Evolutionary conservation across 2,797 vertebrate genomes (phyloP).

Genomic region (Peromyscus eremicus): DNA sequence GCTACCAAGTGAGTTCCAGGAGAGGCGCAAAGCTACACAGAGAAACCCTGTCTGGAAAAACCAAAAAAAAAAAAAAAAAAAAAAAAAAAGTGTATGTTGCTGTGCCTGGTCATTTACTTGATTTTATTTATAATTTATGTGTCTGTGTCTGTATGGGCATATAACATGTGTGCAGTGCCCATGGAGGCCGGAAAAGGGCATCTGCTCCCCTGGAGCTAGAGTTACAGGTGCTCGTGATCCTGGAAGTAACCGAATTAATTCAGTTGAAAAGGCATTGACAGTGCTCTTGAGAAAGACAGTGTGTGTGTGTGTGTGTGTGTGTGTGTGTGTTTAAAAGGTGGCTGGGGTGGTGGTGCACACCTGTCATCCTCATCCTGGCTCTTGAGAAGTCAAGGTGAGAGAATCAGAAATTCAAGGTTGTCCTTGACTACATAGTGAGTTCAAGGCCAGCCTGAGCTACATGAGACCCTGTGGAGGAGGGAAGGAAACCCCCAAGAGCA

Average conservation of each 20-base stretch:
- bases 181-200: too few relatives aligned
- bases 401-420: neutral
- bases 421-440: neutral
- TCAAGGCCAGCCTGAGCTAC: neutral
- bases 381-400: neutral
- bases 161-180: neutral
- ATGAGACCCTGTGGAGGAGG: neutral
- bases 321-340: neutral
- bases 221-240: neutral
- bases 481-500: neutral
- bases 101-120: neutral
- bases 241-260: neutral
- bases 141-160: neutral
- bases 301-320: neutral
- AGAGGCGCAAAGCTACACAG: too few relatives aligned
- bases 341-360: neutral
- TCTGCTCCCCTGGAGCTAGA: neutral
- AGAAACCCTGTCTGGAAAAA: too few relatives aligned
- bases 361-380: neutral
- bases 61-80: too few relatives aligned
- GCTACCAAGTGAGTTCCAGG: too few relatives aligned
- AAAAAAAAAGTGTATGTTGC: neutral
- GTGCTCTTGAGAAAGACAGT: conserved; percentile 2
- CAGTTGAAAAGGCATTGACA: neutral
- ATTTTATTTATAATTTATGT: neutral